Percentiles rank a stretch among this genome's conserved stretches.
Conservation (phyloP, 2,888 invertebrate genomes). For the Azorinus chamasolen region DNA sequence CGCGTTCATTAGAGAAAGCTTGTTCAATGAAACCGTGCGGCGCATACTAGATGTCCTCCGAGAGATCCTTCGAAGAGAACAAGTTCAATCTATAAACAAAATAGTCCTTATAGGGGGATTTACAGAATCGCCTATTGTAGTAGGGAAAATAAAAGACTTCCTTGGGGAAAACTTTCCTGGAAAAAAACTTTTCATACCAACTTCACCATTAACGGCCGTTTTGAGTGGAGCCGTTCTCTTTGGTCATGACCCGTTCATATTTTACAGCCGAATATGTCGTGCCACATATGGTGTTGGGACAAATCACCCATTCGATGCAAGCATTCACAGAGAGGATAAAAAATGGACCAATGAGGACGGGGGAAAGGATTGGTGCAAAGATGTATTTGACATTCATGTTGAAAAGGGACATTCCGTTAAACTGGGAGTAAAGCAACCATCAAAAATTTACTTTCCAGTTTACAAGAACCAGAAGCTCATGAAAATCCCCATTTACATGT, state of each 20-base stretch:
- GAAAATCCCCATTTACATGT: constrained; percentile 23
- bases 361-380: constrained; percentile 12
- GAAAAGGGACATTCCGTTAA: constrained; percentile 17
- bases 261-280: constrained; percentile 41
- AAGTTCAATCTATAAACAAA: constrained; percentile 9
- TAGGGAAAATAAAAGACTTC: constrained; percentile 16
- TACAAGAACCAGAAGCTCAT: constrained; percentile 21
- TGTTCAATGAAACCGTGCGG: constrained; percentile 38
- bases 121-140: constrained; percentile 53
- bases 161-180: constrained; percentile 23
- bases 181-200: constrained; percentile 36
- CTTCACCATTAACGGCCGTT: constrained; percentile 48
- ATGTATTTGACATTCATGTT: constrained; percentile 32
- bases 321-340: constrained; percentile 4
- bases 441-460: constrained; percentile 6
- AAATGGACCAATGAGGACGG: neutral
- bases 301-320: constrained; percentile 5
- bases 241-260: constrained; percentile 48
- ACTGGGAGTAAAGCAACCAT: neutral
- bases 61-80: constrained; percentile 8
- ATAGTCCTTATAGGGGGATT: constrained; percentile 54
- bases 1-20: constrained; percentile 11
- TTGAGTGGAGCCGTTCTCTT: constrained; percentile 49
- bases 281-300: constrained; percentile 19
- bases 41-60: constrained; percentile 16